Conservation (phyloP, 2,888 invertebrate genomes). For the Cantharis rustica region DNA sequence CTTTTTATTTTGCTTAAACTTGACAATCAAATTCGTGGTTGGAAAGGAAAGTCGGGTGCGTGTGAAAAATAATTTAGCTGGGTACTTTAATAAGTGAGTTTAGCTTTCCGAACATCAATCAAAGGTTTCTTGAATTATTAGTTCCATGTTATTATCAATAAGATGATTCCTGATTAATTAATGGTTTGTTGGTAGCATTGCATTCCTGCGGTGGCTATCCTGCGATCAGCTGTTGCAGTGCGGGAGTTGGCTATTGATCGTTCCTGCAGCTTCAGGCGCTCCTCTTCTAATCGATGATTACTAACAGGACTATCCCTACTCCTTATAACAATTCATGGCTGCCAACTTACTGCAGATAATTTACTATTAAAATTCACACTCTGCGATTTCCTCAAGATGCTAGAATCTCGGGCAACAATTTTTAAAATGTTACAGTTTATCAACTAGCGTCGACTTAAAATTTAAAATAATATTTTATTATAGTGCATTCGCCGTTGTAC, state of each 20-base stretch:
- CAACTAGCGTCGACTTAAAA: not conserved
- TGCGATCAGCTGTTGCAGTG: conserved; percentile 55
- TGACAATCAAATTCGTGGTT: not conserved
- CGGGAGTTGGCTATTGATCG: conserved; percentile 53
- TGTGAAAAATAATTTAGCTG: not conserved
- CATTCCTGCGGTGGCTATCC: conserved; percentile 30
- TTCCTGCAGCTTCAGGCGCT: conserved; percentile 42
- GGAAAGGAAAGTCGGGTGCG: not conserved
- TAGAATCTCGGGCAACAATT: not conserved
- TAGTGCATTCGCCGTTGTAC: not conserved
- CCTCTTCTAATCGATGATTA: conserved; percentile 52
- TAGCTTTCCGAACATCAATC: not conserved
- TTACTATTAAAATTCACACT: conserved; percentile 16
- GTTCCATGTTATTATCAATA: not conserved
- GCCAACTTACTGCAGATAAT: conserved; percentile 24
- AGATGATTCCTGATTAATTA: not conserved
- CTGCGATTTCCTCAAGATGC: conserved; percentile 3
- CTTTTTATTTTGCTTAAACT: not conserved
- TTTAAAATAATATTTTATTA: not conserved
- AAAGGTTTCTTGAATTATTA: not conserved
- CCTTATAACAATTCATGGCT: conserved; percentile 14
- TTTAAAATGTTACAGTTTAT: not conserved
- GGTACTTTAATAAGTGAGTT: not conserved
- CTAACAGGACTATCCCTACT: conserved; percentile 33
- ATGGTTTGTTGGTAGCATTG: conserved; percentile 15